Evolutionary conservation across 2,113 vertebrate species (phyloP).

Genomic region (Aramus guarauna): DNA sequence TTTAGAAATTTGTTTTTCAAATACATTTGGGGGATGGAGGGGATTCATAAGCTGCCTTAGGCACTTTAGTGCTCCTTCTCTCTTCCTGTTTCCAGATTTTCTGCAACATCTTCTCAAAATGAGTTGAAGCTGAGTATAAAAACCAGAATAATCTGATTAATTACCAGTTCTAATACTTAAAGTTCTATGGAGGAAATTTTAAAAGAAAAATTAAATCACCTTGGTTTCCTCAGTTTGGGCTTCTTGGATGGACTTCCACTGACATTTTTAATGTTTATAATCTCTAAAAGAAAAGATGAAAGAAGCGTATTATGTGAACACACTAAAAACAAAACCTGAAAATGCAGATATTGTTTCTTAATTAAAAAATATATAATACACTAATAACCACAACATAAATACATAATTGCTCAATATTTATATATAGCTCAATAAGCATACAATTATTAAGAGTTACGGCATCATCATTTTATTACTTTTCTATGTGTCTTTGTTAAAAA

Average conservation of each 20-base stretch:
- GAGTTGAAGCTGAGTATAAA: not conserved
- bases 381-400: not conserved
- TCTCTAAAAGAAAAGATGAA: not conserved
- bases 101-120: not conserved
- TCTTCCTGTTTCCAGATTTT: not conserved
- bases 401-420: not conserved
- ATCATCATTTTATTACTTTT: not conserved
- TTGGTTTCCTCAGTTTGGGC: not conserved
- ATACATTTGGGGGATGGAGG: accelerated
- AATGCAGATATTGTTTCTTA: not conserved
- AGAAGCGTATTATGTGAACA: not conserved
- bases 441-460: not conserved
- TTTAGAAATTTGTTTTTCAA: not conserved
- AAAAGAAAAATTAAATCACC: not conserved
- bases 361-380: not conserved
- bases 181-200: not conserved
- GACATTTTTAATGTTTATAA: not conserved
- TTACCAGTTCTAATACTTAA: not conserved
- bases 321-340: not conserved
- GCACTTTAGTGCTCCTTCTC: not conserved
- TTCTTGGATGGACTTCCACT: not conserved
- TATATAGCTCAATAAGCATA: not conserved
- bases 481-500: not conserved
- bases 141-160: not conserved
- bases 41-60: not conserved